phyloP scores from a whole-genome alignment of 37 sponge, comb jelly and placozoan genomes.

The Ianthella basta region DNA sequence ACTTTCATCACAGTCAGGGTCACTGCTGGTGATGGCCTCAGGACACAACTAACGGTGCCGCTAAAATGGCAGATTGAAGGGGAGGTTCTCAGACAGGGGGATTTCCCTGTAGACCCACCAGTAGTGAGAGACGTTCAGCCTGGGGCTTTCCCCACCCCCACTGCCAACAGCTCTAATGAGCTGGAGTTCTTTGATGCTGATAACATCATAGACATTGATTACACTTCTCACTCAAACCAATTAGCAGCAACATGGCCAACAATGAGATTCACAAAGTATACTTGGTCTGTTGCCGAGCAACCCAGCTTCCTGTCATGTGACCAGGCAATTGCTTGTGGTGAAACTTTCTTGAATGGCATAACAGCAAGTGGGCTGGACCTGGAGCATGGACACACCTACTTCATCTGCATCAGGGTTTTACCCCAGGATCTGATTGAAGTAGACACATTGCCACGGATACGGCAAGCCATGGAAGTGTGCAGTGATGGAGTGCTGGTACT shows the following conservation, averaged over 20 bases:
- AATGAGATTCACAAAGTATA: slow-evolving; percentile 54
- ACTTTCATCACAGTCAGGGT: slow-evolving; percentile 38
- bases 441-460: background rate
- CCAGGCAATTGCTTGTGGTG: slow-evolving; percentile 54
- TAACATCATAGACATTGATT: slow-evolving; percentile 47
- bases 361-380: slow-evolving; percentile 41
- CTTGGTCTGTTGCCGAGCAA: slow-evolving; percentile 57
- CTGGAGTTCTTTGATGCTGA: slow-evolving; percentile 11
- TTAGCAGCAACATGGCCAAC: slow-evolving; percentile 70
- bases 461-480: slow-evolving; percentile 25
- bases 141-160: background rate
- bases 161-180: slow-evolving; percentile 28
- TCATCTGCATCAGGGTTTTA: slow-evolving; percentile 60
- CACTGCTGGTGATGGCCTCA: slow-evolving; percentile 42
- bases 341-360: slow-evolving; percentile 50
- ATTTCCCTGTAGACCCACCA: background rate
- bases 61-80: background rate
- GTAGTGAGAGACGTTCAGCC: slow-evolving; percentile 51
- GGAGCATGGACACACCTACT: slow-evolving; percentile 54
- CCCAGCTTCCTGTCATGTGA: slow-evolving; percentile 43
- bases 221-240: slow-evolving; percentile 22
- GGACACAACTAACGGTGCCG: background rate
- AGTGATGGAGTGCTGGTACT: slow-evolving; percentile 74
- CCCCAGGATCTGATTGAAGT: slow-evolving; percentile 13
- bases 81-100: slow-evolving; percentile 16